Base-by-base conservation (phyloP, 2,888 invertebrate species). In the Dicyrtoma fusca region DNA sequence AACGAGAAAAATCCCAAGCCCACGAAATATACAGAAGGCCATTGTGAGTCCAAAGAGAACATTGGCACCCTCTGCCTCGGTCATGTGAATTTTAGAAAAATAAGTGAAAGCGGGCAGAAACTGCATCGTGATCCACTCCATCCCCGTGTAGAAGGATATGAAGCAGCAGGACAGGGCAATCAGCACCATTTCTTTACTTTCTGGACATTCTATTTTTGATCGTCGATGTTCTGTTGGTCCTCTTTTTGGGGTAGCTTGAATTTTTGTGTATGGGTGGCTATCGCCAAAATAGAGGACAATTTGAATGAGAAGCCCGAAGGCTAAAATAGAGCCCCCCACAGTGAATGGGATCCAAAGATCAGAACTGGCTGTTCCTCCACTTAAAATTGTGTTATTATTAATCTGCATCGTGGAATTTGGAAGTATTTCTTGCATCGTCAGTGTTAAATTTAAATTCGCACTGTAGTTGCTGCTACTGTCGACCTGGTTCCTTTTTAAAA, bases 91-190 rank as follows among this genome's bases (percentile, higher is more conserved):
- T 3, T 45, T 68, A 19, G 70, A 70, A 34, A 74, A 75, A 34
- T 75, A 74, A 11, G 72, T 70, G 64, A 76, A 76, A 21, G 75
- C 75, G 0, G 77, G 75, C n/a, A 77, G 59, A 8, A 77, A 68
- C 21, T 76, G 76, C 65, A 74, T 65, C 0, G 75, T 74, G 25
- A 53, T 62, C 45, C 70, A 62, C 45, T 77, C 76, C 74, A 74
- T 64, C 11, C 74, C 76, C 13, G 53, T 66, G 51, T 76, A 77
- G 13, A 53, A 61, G 47, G 75, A 74, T 14, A 76, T 23, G 10
- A 65, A 47, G 17, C 71, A 62, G 8, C 61, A 72, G 1, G 77
- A 72, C 0, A 78, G 66, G 11, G 66, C 47, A 11, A 76, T 70
- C 1, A 77, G 63, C 11, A 44, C 14, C 1, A 55, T 63, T 21